These are phyloP conservation scores for Phataginus tetradactyla DNA, from an alignment of 2,797 vertebrate genomes.

Conservation along the genomic window DNA sequence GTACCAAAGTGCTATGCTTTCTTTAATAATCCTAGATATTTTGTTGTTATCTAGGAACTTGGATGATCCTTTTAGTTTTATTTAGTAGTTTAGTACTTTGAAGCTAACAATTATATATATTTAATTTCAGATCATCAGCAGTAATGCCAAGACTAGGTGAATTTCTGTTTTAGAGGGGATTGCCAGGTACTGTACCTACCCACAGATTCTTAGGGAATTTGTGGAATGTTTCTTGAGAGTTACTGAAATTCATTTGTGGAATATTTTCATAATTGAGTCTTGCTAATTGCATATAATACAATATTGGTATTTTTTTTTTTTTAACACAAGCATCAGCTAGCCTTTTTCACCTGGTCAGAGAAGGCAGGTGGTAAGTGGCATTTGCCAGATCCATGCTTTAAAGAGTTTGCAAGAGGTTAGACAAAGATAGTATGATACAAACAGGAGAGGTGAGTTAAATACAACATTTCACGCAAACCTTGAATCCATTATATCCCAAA, in stretches of 20 bases:
- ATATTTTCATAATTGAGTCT: constrained; percentile 55
- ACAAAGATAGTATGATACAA: neutral
- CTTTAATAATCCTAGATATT: constrained; percentile 57
- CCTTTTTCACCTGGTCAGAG: neutral
- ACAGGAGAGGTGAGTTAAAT: neutral
- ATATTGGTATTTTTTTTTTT: neutral
- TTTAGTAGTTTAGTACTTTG: constrained; percentile 38
- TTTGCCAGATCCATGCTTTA: constrained; percentile 11
- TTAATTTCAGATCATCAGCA: constrained; percentile 53
- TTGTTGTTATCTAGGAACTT: neutral
- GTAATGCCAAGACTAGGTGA: constrained; percentile 18
- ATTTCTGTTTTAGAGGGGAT: constrained; percentile 58
- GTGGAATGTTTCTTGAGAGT: constrained; percentile 31
- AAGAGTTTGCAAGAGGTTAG: neutral
- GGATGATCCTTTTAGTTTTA: constrained; percentile 38
- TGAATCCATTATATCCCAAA: neutral
- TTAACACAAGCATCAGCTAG: neutral
- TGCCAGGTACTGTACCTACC: neutral
- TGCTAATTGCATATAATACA: neutral
- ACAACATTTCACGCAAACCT: neutral
- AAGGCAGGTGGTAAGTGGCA: neutral
- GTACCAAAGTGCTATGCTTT: constrained; percentile 75
- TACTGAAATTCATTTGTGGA: constrained; percentile 22
- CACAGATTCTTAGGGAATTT: constrained; percentile 52
- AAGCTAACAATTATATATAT: neutral